Evolutionary conservation across 2,113 vertebrate species (phyloP).

Genomic region (Xiphorhynchus elegans): DNA sequence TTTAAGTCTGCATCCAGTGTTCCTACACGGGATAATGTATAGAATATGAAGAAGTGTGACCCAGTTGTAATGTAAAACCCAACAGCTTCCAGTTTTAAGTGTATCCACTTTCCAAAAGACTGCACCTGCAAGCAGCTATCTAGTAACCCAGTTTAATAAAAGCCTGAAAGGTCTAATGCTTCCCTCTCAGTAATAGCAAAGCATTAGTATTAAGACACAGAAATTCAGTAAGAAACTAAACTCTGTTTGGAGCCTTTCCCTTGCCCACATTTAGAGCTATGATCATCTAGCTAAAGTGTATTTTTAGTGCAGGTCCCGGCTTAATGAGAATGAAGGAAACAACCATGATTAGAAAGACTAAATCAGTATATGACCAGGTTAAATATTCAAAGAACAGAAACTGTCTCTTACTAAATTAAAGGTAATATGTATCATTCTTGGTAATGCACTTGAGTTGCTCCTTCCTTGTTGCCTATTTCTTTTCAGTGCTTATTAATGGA

Average conservation of each 20-base stretch:
- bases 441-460: not conserved
- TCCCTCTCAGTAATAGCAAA: not conserved
- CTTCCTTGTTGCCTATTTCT: not conserved
- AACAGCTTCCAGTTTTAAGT: not conserved
- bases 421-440: not conserved
- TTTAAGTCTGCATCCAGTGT: not conserved
- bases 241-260: not conserved
- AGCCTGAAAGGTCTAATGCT: not conserved
- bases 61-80: not conserved
- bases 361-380: not conserved
- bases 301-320: not conserved
- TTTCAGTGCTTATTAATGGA: not conserved
- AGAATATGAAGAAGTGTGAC: not conserved
- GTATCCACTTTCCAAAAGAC: not conserved
- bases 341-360: not conserved
- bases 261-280: not conserved
- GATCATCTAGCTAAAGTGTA: not conserved
- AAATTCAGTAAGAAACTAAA: not conserved
- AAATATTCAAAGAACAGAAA: not conserved
- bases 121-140: not conserved
- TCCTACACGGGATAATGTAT: not conserved
- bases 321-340: not conserved
- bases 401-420: not conserved
- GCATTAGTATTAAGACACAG: not conserved
- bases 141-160: not conserved